These are phyloP conservation scores for Micropterix aruncella DNA, from an alignment of 2,888 invertebrate species.

Conservation along the genomic window DNA sequence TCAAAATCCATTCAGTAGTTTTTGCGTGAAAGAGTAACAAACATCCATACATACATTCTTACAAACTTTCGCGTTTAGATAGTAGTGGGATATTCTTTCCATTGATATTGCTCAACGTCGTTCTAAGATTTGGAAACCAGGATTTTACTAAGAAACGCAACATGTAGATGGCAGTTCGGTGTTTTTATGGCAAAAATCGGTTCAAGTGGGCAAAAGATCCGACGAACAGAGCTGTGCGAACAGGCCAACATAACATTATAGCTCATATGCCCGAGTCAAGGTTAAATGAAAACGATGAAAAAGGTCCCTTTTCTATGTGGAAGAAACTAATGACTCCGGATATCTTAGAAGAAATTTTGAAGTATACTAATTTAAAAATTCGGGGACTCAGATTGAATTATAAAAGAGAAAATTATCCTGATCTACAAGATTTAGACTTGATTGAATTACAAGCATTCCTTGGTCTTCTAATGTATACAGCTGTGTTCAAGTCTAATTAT, in stretches of 20 bases:
- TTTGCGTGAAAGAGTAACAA: no score
- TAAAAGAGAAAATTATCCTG: no score
- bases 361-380: conserved; percentile 3
- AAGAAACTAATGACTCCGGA: conserved; percentile 1
- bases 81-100: no score
- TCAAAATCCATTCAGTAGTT: no score
- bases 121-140: no score
- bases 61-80: no score
- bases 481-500: background rate
- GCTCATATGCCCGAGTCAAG: conserved; percentile 6
- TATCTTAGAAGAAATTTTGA: conserved; percentile 3
- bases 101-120: no score
- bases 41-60: no score
- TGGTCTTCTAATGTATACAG: background rate
- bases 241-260: conserved; percentile 8
- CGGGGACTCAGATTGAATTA: conserved; percentile 2
- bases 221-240: conserved; percentile 7
- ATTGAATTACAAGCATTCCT: background rate
- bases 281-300: conserved; percentile 5
- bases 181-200: conserved; percentile 9
- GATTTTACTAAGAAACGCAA: no score
- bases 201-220: conserved; percentile 8
- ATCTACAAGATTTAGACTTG: background rate
- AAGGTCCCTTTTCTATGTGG: conserved; percentile 5
- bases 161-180: no score